A percentile compares a stretch with the other conserved stretches of the same genome.
Conservation (phyloP, 1,140 invertebrate species). For the Hycleus phaleratus region DNA sequence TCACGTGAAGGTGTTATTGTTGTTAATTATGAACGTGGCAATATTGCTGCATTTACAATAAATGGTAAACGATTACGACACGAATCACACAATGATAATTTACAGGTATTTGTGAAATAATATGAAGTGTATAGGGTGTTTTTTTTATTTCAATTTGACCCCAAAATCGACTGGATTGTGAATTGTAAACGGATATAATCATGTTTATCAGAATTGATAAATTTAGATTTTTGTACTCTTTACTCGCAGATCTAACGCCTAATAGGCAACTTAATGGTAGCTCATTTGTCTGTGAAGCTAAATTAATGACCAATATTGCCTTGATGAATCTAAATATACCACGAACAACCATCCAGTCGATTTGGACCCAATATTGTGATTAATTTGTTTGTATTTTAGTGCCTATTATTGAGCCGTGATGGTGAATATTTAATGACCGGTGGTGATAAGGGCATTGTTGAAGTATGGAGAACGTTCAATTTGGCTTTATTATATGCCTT, state of each 20-base stretch:
- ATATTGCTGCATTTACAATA: constrained; percentile 88
- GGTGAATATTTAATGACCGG: constrained; percentile 97
- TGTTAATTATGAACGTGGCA: constrained; percentile 84
- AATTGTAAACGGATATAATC: too few relatives aligned
- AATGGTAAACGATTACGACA: constrained; percentile 82
- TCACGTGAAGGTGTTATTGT: constrained; percentile 95
- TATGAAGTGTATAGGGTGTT: too few relatives aligned
- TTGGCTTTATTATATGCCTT: constrained; percentile 94
- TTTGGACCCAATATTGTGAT: background rate
- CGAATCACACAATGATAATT: constrained; percentile 88
- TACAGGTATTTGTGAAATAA: constrained; percentile 63
- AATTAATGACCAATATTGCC: too few relatives aligned
- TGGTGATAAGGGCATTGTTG: constrained; percentile 93
- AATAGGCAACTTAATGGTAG: too few relatives aligned
- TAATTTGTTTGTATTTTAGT: constrained; percentile 52
- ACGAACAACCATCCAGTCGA: too few relatives aligned
- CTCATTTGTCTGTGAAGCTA: too few relatives aligned
- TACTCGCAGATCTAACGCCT: too few relatives aligned
- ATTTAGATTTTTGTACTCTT: too few relatives aligned
- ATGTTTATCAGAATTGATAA: too few relatives aligned
- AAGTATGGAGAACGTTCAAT: constrained; percentile 97
- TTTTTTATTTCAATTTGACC: too few relatives aligned
- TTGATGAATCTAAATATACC: too few relatives aligned
- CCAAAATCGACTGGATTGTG: too few relatives aligned
- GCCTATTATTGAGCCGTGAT: constrained; percentile 89